Evolutionary conservation across 2,888 invertebrate genomes (phyloP), one percentile per base, ranked within the genome.

Genomic region (Amiota mariae): DNA sequence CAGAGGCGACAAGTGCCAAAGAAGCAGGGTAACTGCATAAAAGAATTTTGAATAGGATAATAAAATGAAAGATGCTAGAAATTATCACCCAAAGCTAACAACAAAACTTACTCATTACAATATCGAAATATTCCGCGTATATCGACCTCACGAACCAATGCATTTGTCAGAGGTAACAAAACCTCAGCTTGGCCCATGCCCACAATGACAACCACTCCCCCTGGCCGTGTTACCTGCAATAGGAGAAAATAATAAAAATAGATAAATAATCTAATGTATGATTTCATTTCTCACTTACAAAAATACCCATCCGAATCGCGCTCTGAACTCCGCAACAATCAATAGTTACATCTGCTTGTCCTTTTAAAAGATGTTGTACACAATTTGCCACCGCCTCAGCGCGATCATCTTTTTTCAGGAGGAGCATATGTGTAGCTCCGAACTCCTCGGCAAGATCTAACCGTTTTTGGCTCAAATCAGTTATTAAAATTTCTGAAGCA

Each of bases 101-200:
- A 36, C 36, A 36, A 36, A 36, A 68, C 96, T 80, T 77, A 90
- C 90, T 96, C 96, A 90, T 97, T 97, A 77, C 93, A 95, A 88
- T 98, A 98, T 90, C 98, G 93, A 91, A 98, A 98, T 75, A 97
- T 94, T 77, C 98, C 98, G 76, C 95, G 92, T 79, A 99, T 95
- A 90, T 98, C 98, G 11, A 99, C 94, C 91, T 98, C 98, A 72
- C 96, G 91, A 0, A 93, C 91, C 47, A 96, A 91, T 2, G 97
- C 95, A 85, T 94, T 93, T 0, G 96, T 93, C 59, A 98, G 91
- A 1, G 98, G 98, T 75, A 98, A 87, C 77, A 93, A 94, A 71
- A 95, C 92, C 89, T 96, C 95, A 0, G 93, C 88, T 72, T 94
- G 92, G 54, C 98, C 97, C 92, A 96, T 13, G 54, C 12, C 54